Evolutionary conservation across 2,113 vertebrate genomes (phyloP), one percentile per base, ranked within the genome.

Genomic region (Progne subis): DNA sequence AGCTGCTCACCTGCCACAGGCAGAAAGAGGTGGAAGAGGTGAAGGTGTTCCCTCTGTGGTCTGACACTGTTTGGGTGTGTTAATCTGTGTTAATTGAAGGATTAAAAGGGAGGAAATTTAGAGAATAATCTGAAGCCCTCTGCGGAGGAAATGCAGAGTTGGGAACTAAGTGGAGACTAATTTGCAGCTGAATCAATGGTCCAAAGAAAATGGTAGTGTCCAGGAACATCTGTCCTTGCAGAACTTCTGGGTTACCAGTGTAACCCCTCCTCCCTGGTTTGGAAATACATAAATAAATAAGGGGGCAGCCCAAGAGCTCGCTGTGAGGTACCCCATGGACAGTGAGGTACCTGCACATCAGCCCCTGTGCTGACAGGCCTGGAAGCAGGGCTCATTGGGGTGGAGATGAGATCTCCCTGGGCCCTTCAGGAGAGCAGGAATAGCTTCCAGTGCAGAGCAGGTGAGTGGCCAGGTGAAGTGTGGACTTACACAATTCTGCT

Each of bases 401-500:
- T 78, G 53, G 34, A 81, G 18, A 6, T 64, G 25, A 14, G 31
- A 63, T 47, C 29, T 63, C 43, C 37, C 47, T 69, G 11, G 14
- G 20, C n/a, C 24, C 55, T 61, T 55, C 17, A 49, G 71, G 80
- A 85, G 46, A 53, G 76, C 57, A 86, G 50, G 31, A 86, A 16
- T 8, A 79, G 52, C 52, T 56, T 44, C 65, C 52, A 39, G 47
- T 4, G 1, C 67, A 49, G 78, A 52, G 32, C 39, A 46, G 67
- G 47, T 61, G 60, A 65, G 63, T 12, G 14, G 52, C 43, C 76
- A 47, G 71, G 25, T 43, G 37, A 14, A 53, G n/a, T 12, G 25
- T 60, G 56, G 1, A 1, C 16, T 53, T 2, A 0, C 18, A 11
- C 31, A 16, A 4, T 64, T 32, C 53, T 18, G 26, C 50, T 52